phyloP scores from a whole-genome alignment of 2,888 invertebrate genomes.

The Hoplodrina ambigua region DNA sequence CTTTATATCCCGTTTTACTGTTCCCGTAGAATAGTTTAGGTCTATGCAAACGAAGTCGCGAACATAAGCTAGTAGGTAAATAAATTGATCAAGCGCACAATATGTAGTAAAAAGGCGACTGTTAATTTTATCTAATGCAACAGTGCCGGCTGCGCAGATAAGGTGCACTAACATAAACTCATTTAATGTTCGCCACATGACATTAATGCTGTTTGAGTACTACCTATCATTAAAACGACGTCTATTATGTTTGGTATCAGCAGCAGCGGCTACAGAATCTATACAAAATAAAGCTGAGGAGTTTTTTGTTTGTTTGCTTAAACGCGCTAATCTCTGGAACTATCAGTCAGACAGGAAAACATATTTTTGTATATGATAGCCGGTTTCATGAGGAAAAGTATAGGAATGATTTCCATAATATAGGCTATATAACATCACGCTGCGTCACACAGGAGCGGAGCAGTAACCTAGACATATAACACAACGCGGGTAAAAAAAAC shows the following conservation, averaged over 20 bases:
- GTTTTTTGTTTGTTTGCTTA: no score
- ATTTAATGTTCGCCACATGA: slow-evolving; percentile 29
- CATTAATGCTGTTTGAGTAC: slow-evolving; percentile 26
- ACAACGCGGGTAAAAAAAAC: no score
- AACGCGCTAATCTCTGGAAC: no score
- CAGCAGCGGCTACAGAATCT: no score
- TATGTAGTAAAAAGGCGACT: slow-evolving; percentile 27
- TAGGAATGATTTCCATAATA: no score
- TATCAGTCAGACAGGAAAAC: no score
- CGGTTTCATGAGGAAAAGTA: no score
- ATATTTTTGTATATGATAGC: no score
- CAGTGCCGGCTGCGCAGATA: slow-evolving; percentile 38
- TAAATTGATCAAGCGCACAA: slow-evolving; percentile 21
- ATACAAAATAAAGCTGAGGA: neutral
- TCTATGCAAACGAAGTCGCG: neutral
- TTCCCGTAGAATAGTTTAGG: no score
- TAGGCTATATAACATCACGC: no score
- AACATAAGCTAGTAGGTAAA: neutral
- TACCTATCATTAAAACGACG: slow-evolving; percentile 11
- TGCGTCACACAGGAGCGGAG: no score
- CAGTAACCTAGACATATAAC: no score
- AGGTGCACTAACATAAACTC: slow-evolving; percentile 34
- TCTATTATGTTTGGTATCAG: neutral
- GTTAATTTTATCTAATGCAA: slow-evolving; percentile 53
- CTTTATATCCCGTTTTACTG: neutral